Base-by-base conservation (phyloP, 2,888 invertebrate genomes). In the Diabrotica balteata region DNA sequence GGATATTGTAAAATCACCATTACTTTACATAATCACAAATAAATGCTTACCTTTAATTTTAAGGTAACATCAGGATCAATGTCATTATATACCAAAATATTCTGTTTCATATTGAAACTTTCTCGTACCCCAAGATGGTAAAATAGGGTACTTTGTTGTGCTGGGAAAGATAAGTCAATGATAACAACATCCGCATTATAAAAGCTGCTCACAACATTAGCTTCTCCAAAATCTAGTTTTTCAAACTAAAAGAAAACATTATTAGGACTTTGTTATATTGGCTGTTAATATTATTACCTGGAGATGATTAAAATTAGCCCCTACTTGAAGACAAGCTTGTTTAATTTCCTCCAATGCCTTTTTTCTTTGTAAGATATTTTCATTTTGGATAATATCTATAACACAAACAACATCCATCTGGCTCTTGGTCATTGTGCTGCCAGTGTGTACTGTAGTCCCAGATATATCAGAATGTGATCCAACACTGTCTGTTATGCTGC, bases 151-250 rank as follows among this genome's bases (percentile, higher is more conserved):
- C 96, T 95, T 83, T 97, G 97, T 84, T 99, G 98, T 43, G 93
- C 85, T 77, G 93, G 92, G 62, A 97, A 86, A 47, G 96, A 96
- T 76, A 98, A 88, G 84, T 99, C 99, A 53, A 98, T 96, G 51
- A 99, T 88, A 0, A 96, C 97, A 55, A 98, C 96, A 84, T 99
- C 98, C 0, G 99, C 98, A 89, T 97, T 97, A 85, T 98, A 98
- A 85, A 99, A 98, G 74, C 91, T 92, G 82, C 98, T 97, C 78
- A 98, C 85, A 0, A 95, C 95, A 84, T 94, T 95, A 10, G 96
- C 93, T 86, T 98, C 98, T 0, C 98, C 98, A 85, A 97, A 98
- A 85, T 99, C 98, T 74, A 98, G 86, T 83, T 96, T 96, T 82
- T 98, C 96, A 88, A 97, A 98, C 93, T 95, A 86, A 69, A 88